Evolutionary conservation across 1,140 invertebrate species (phyloP).

Genomic region (Macrocentrus cingulum): DNA sequence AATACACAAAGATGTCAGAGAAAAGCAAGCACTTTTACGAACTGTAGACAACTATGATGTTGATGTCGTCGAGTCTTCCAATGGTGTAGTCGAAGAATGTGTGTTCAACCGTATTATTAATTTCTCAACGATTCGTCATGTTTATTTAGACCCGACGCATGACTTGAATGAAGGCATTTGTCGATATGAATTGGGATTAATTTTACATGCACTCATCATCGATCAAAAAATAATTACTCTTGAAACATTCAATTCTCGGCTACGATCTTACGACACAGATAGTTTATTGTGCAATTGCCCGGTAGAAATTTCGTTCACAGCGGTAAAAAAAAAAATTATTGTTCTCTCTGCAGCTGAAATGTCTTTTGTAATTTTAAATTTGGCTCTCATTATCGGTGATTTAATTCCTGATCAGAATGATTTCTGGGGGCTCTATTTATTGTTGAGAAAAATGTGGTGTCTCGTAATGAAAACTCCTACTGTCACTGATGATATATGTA

Average conservation of each 20-base stretch:
- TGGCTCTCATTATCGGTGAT: constrained; percentile 32
- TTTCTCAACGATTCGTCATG: constrained; percentile 35
- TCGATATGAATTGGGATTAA: constrained; percentile 33
- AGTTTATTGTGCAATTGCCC: constrained; percentile 7
- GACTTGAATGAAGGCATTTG: constrained; percentile 36
- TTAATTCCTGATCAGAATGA: too few relatives aligned
- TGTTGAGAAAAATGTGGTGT: too few relatives aligned
- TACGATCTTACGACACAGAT: constrained; percentile 16
- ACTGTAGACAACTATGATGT: constrained; percentile 4
- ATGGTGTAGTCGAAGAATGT: constrained; percentile 15
- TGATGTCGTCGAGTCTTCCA: constrained; percentile 3
- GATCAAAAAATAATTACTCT: constrained; percentile 32
- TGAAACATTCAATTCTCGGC: constrained; percentile 29
- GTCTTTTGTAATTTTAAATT: constrained; percentile 29
- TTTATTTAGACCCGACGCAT: constrained; percentile 37
- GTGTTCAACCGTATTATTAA: neutral
- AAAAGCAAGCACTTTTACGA: constrained; percentile 30
- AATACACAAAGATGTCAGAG: constrained; percentile 26
- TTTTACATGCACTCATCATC: constrained; percentile 30
- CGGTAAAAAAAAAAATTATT: constrained; percentile 28
- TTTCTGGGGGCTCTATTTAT: too few relatives aligned
- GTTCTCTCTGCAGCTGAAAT: constrained; percentile 35
- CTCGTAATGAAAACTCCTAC: too few relatives aligned
- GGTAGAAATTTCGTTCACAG: constrained; percentile 24
- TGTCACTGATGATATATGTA: too few relatives aligned